phyloP scores from a whole-genome alignment of 2,797 vertebrate species.

The Catamblyrhynchus diadema region DNA sequence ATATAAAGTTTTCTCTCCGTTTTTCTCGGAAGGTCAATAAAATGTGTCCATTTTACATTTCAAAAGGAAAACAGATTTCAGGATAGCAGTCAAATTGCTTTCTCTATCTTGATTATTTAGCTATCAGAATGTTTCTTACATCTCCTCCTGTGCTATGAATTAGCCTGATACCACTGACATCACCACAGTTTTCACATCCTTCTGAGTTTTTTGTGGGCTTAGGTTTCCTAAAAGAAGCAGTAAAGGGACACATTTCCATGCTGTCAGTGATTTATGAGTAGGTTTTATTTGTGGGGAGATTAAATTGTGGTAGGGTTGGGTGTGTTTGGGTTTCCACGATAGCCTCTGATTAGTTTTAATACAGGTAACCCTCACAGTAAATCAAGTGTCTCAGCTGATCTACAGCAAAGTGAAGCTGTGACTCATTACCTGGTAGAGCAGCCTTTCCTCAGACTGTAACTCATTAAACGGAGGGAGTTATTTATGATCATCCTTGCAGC shows the following conservation, averaged over 20 bases:
- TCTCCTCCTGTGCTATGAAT: background rate
- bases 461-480: slow-evolving; percentile 21
- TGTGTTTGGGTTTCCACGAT: slow-evolving; percentile 24
- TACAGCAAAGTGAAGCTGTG: background rate
- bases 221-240: background rate
- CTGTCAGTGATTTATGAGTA: slow-evolving; percentile 31
- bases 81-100: background rate
- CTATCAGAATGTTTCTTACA: background rate
- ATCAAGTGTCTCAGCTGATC: slow-evolving; percentile 33
- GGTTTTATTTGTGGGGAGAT: slow-evolving; percentile 39
- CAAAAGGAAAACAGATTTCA: background rate
- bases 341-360: slow-evolving; percentile 36
- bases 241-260: background rate
- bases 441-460: background rate
- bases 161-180: background rate
- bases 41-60: background rate
- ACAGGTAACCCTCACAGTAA: background rate
- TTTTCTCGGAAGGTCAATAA: background rate
- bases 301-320: slow-evolving; percentile 2
- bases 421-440: slow-evolving; percentile 13
- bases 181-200: background rate
- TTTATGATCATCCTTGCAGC: background rate
- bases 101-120: background rate
- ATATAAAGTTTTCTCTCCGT: background rate
- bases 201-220: slow-evolving; percentile 12